phyloP scores from a whole-genome alignment of 2,797 vertebrate species.

The Pangasius macronema region DNA sequence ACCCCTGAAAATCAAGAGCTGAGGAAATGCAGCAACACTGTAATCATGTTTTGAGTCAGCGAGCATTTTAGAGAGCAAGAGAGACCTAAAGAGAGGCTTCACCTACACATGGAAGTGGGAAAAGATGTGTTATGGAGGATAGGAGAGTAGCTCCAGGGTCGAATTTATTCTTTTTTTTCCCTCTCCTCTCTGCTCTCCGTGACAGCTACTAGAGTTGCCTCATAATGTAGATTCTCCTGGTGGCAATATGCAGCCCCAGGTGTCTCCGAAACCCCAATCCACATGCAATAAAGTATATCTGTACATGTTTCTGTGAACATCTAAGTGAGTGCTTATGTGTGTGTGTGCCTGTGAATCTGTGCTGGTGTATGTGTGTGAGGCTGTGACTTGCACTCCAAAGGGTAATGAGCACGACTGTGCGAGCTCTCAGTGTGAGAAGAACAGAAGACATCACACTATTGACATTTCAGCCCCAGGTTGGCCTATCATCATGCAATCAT shows the following conservation, averaged over 20 bases:
- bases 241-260: constrained; percentile 50
- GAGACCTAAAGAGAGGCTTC: constrained; percentile 38
- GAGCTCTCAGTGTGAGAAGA: constrained; percentile 30
- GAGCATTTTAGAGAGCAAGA: constrained; percentile 19
- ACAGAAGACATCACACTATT: constrained; percentile 27
- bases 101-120: constrained; percentile 22
- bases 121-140: constrained; percentile 27
- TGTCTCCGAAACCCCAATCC: constrained; percentile 45
- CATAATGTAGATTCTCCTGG: constrained; percentile 50
- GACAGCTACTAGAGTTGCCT: constrained; percentile 38
- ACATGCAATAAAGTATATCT: constrained; percentile 20
- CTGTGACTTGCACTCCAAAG: constrained; percentile 34
- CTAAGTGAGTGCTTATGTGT: neutral
- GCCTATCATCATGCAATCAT: constrained; percentile 37
- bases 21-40: constrained; percentile 4
- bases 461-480: constrained; percentile 44
- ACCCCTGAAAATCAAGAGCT: neutral
- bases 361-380: constrained; percentile 8
- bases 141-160: constrained; percentile 29
- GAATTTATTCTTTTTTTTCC: constrained; percentile 43
- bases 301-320: constrained; percentile 1
- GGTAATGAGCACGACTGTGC: constrained; percentile 42
- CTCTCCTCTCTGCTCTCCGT: constrained; percentile 19
- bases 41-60: constrained; percentile 9
- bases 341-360: constrained; percentile 9